Conservation (phyloP, 2,888 invertebrate species). For the Camptogramma bilineatum region DNA sequence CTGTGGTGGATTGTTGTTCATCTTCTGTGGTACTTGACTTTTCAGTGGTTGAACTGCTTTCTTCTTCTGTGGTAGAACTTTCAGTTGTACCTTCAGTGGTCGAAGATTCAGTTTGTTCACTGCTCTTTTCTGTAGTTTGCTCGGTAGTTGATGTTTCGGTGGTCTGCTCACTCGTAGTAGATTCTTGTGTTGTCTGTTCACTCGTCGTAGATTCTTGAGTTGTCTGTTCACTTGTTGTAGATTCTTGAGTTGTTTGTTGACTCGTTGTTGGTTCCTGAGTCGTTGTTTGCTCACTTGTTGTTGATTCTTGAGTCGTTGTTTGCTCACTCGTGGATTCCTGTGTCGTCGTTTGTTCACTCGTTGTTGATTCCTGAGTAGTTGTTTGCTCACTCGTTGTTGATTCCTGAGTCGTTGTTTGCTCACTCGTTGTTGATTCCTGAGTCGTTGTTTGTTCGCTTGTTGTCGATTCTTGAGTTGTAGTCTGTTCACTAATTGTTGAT, state of each 20-base stretch:
- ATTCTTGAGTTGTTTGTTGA: constrained; percentile 47
- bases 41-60: constrained; percentile 49
- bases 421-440: constrained; percentile 43
- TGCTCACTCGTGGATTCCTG: constrained; percentile 37
- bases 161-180: constrained; percentile 52
- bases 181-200: constrained; percentile 43
- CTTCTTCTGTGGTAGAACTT: constrained; percentile 49
- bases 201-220: constrained; percentile 44
- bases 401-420: constrained; percentile 45
- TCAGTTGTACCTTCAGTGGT: constrained; percentile 51
- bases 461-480: constrained; percentile 43
- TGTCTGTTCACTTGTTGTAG: constrained; percentile 46
- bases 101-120: constrained; percentile 48
- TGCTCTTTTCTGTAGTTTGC: constrained; percentile 47
- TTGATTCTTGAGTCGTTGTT: constrained; percentile 43
- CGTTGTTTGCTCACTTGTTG: constrained; percentile 49
- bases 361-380: constrained; percentile 40
- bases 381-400: constrained; percentile 43
- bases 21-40: constrained; percentile 43
- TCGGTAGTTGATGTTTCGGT: constrained; percentile 44
- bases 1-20: constrained; percentile 45
- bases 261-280: constrained; percentile 43
- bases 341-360: constrained; percentile 36
- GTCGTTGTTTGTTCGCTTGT: constrained; percentile 44
- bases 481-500: constrained; percentile 42